Conservation (phyloP, 2,888 invertebrate genomes). For the Luperina testacea region DNA sequence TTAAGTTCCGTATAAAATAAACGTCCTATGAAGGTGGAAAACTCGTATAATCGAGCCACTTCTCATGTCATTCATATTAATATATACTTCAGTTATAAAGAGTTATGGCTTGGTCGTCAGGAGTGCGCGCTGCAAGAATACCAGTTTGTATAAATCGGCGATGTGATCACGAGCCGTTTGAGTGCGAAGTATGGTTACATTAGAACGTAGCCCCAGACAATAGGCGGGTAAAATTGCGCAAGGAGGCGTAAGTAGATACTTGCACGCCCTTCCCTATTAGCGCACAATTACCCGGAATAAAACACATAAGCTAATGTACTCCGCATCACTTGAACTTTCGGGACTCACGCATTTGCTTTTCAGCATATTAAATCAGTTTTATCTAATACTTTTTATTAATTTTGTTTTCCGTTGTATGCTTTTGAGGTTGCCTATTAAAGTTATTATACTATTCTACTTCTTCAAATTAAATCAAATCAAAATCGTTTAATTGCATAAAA, state of each 20-base stretch:
- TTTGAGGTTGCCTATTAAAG: no score
- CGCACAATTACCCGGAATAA: slow-evolving; percentile 30
- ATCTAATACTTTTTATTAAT: no score
- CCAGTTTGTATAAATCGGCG: slow-evolving; percentile 40
- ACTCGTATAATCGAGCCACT: slow-evolving; percentile 33
- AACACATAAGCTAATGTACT: slow-evolving; percentile 16
- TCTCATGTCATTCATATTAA: slow-evolving; percentile 35
- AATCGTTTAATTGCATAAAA: no score
- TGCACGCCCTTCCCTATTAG: slow-evolving; percentile 29
- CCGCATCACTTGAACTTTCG: slow-evolving; percentile 30
- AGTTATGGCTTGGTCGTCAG: slow-evolving; percentile 25
- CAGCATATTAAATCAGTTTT: not conserved
- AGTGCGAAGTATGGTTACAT: slow-evolving; percentile 55
- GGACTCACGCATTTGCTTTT: not conserved
- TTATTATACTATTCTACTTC: no score
- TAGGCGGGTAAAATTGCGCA: slow-evolving; percentile 60
- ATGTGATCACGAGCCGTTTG: slow-evolving; percentile 59
- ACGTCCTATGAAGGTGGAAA: slow-evolving; percentile 28
- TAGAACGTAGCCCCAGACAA: slow-evolving; percentile 55
- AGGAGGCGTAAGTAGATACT: slow-evolving; percentile 28
- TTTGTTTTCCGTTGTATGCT: no score
- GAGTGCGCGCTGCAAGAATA: slow-evolving; percentile 31
- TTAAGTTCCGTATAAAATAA: slow-evolving; percentile 21
- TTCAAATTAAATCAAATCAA: no score
- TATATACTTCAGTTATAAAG: slow-evolving; percentile 41